Evolutionary conservation across 2,888 invertebrate species (phyloP), one percentile per base, ranked within the genome.

Genomic region (Lasioglossum figueresi): DNA sequence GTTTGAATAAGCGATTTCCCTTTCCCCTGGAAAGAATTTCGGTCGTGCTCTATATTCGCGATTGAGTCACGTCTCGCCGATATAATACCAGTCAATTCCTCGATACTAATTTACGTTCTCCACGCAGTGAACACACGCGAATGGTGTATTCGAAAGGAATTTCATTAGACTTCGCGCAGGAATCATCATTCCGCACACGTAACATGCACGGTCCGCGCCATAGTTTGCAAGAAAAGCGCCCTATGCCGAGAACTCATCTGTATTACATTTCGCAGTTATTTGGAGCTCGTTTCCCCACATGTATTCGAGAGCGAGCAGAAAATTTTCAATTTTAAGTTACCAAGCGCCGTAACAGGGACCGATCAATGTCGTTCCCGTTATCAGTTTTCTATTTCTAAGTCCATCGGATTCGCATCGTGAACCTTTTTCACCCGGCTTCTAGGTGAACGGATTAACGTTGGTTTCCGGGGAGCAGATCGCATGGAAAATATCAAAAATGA

Each of bases 261-360:
- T 48, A 14, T 40, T 52, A 52, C 43, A 72, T 48, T 70, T 52
- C 52, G 34, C 76, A n/a, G 72, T 76, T 76, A 52, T 76, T 76
- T 76, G 76, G 40, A 31, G 27, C 52, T 52, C 52, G 48, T 75
- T 76, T 73, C 66, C 76, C 6, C 81, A 31, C 71, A 23, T 45
- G 75, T 71, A 48, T 16, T 48, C 45, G 5, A 34, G 56, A 5
- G 27, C 31, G 10, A 27, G 63, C 72, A 37, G 83, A 34, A 83
- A 78, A 78, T 84, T 75, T 83, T 78, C 83, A 83, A 71, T 78
- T 83, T 75, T 45, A 66, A n/a, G 34, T 66, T 27, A 43, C 52
- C 63, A 72, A 81, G 63, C 52, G 76, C 27, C 52, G 82, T 63
- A 75, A 40, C 56, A 19, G 40, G 34, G 16, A 45, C 31, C 83